Conservation (phyloP, 37 sponge, comb jelly and placozoan genomes). For the Mnemiopsis leidyi region DNA sequence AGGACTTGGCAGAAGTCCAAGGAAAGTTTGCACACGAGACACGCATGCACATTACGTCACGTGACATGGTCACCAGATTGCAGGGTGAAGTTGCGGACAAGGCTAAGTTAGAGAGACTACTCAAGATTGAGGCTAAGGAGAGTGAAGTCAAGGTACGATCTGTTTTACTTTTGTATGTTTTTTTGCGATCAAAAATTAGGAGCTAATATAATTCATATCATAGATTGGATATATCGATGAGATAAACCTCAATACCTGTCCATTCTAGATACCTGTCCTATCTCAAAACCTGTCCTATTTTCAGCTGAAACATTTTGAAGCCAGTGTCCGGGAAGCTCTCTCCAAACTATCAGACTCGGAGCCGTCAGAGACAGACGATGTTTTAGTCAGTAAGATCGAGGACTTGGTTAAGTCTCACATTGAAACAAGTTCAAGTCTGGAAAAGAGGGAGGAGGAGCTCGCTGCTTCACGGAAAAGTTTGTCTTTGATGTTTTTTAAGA, state of each 20-base stretch:
- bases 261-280: too few species aligned
- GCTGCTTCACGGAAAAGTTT: neutral
- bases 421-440: neutral
- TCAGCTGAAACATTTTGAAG: constrained; percentile 50
- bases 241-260: too few species aligned
- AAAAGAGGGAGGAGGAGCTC: constrained; percentile 39
- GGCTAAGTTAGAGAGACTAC: constrained; percentile 42
- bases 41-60: constrained; percentile 35
- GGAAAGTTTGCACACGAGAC: constrained; percentile 47
- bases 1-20: constrained; percentile 23
- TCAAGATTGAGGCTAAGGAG: constrained; percentile 58
- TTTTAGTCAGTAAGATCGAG: neutral
- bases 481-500: too few species aligned
- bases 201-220: too few species aligned
- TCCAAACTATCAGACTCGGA: neutral
- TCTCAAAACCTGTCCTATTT: too few species aligned
- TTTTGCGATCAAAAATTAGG: too few species aligned
- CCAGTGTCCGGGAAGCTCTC: neutral
- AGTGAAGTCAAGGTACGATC: neutral
- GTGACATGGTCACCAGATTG: constrained; percentile 31
- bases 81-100: constrained; percentile 38
- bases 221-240: too few species aligned
- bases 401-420: constrained; percentile 7
- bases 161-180: neutral
- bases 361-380: neutral